These are phyloP conservation scores for Napeogenes inachia DNA, from an alignment of 2,888 invertebrate species.

Conservation along the genomic window DNA sequence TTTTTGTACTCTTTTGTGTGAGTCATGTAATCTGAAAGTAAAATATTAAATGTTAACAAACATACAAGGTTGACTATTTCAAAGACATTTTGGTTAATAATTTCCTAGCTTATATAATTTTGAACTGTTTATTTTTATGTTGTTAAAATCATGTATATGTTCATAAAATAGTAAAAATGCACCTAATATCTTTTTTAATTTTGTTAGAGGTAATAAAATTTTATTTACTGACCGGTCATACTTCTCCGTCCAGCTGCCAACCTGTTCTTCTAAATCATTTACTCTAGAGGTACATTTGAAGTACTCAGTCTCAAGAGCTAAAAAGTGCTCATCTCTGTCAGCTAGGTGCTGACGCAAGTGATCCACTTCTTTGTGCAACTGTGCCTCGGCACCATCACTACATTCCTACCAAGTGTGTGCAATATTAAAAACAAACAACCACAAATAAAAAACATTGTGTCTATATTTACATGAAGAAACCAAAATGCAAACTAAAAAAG, in stretches of 20 bases:
- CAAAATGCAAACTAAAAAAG: conserved; percentile 24
- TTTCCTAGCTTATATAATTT: no score
- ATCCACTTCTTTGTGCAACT: conserved; percentile 92
- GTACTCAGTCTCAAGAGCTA: conserved; percentile 91
- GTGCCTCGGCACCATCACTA: conserved; percentile 71
- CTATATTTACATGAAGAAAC: neutral
- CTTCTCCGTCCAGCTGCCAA: conserved; percentile 93
- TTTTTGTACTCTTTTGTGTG: conserved; percentile 94
- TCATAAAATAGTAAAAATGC: no score
- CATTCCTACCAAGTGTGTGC: conserved; percentile 65
- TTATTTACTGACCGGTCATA: conserved; percentile 83
- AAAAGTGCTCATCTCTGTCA: conserved; percentile 89
- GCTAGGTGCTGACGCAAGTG: conserved; percentile 88
- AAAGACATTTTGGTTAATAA: no score
- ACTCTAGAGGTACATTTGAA: conserved; percentile 87
- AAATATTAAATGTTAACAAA: neutral
- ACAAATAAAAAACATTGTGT: conserved; percentile 38
- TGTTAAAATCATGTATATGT: no score
- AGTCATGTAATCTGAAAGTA: conserved; percentile 87
- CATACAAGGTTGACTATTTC: neutral
- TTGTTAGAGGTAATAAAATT: neutral
- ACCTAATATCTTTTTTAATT: no score
- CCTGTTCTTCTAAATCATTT: conserved; percentile 88
- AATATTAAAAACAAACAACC: conserved; percentile 36
- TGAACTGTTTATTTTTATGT: no score